A percentile compares a stretch with the other conserved stretches of the same genome.
phyloP scores from a whole-genome alignment of 2,888 invertebrate genomes.

The Laspeyria flexula region DNA sequence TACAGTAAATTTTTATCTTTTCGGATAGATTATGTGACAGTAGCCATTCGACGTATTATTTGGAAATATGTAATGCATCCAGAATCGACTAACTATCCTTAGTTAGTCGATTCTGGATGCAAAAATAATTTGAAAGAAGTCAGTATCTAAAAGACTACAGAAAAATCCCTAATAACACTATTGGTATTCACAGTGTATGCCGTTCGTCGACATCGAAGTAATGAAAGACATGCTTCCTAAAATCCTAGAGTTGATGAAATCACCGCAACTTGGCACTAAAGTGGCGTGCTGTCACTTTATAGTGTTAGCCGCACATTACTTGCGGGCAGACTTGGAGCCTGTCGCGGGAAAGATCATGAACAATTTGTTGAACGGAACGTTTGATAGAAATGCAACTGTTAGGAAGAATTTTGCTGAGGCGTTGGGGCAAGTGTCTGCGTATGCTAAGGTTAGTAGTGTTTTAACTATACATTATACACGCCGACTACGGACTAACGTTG shows the following conservation, averaged over 20 bases:
- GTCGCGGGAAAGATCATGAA: conserved; percentile 86
- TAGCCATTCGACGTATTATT: too few relatives aligned
- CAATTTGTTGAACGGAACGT: conserved; percentile 90
- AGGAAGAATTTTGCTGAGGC: conserved; percentile 94
- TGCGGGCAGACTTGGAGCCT: conserved; percentile 84
- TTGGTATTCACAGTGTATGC: conserved; percentile 86
- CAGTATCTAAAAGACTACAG: too few relatives aligned
- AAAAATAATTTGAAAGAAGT: too few relatives aligned
- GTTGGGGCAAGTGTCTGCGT: conserved; percentile 93
- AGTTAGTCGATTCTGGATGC: too few relatives aligned
- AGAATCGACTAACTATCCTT: too few relatives aligned
- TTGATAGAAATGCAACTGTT: conserved; percentile 93
- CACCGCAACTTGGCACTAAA: conserved; percentile 94
- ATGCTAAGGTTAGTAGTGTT: conserved; percentile 88
- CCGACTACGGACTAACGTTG: too few relatives aligned
- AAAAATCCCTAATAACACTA: conserved; percentile 3
- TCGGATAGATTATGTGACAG: too few relatives aligned
- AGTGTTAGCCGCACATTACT: conserved; percentile 87
- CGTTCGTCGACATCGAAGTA: conserved; percentile 91
- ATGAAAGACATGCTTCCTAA: conserved; percentile 93
- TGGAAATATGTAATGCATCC: too few relatives aligned
- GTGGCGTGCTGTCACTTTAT: conserved; percentile 93
- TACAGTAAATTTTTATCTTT: too few relatives aligned
- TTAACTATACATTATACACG: neutral
- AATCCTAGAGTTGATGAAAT: conserved; percentile 93